These are phyloP conservation scores for Lypha dubia DNA, from an alignment of 2,888 invertebrate genomes.

Conservation along the genomic window DNA sequence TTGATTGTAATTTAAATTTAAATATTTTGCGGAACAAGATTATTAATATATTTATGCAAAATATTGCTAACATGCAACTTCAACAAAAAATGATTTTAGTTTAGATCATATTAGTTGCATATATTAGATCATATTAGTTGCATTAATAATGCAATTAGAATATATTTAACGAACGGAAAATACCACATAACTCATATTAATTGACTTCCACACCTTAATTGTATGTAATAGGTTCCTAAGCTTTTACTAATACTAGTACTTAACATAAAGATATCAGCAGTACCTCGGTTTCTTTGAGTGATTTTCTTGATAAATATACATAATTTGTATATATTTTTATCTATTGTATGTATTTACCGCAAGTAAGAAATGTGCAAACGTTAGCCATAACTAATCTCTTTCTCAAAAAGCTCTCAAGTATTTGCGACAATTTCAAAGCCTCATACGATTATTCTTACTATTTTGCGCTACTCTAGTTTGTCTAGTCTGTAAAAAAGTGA, in stretches of 20 bases:
- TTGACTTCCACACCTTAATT: no score
- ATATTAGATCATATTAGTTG: no score
- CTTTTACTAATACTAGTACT: slow-evolving; percentile 3
- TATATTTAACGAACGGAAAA: no score
- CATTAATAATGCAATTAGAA: no score
- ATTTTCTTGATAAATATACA: slow-evolving; percentile 14
- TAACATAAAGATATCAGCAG: slow-evolving; percentile 15
- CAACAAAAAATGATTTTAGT: no score
- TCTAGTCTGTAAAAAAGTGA: slow-evolving; percentile 5
- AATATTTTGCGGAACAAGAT: no score
- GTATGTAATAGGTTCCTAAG: slow-evolving; percentile 8
- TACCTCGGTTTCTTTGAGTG: slow-evolving; percentile 21
- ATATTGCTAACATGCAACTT: no score
- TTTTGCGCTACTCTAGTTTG: neutral
- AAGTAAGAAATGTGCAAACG: slow-evolving; percentile 42
- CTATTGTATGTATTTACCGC: slow-evolving; percentile 21
- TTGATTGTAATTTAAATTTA: no score
- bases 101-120: no score
- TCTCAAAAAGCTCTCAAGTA: slow-evolving; percentile 43
- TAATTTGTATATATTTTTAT: slow-evolving; percentile 14
- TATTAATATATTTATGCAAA: no score
- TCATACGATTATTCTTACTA: neutral
- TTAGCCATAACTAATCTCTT: slow-evolving; percentile 26
- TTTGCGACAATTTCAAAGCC: slow-evolving; percentile 48
- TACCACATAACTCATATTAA: no score